Percentiles rank a stretch among this genome's conserved stretches.
phyloP scores from a whole-genome alignment of 1,140 invertebrate genomes.

The Pseudomyrmex dendroicus region DNA sequence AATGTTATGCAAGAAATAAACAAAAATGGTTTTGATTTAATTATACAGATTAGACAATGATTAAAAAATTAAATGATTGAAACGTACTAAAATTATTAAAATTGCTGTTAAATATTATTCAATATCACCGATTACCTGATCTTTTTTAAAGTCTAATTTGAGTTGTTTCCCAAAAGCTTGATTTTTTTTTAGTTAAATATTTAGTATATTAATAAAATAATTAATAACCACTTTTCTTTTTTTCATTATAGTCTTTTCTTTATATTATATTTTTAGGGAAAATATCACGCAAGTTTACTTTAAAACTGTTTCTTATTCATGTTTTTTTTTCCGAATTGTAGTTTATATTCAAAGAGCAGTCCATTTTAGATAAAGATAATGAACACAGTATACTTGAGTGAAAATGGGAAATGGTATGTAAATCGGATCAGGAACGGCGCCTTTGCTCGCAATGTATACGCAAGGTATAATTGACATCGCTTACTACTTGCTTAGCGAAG shows the following conservation, averaged over 20 bases:
- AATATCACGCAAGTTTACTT: neutral
- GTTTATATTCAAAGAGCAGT: neutral
- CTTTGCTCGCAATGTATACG: constrained; percentile 4
- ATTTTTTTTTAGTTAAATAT: neutral
- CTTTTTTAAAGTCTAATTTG: too few species aligned
- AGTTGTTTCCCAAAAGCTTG: too few species aligned
- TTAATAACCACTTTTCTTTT: neutral
- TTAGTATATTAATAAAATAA: neutral
- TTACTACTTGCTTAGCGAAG: constrained; percentile 43
- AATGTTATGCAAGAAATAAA: too few species aligned
- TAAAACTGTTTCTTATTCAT: neutral
- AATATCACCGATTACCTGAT: neutral
- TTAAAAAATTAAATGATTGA: too few species aligned
- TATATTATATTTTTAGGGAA: neutral
- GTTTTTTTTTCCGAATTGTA: neutral
- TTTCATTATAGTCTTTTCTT: neutral
- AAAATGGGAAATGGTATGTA: constrained; percentile 57
- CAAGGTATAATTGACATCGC: constrained; percentile 46
- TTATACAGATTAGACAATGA: too few species aligned
- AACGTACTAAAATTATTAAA: neutral
- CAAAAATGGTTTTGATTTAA: too few species aligned
- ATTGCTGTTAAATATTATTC: too few species aligned
- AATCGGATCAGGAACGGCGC: constrained; percentile 44
- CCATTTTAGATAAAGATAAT: constrained; percentile 32
- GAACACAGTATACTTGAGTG: neutral